Evolutionary conservation across 2,797 vertebrate genomes (phyloP), one percentile per base, ranked within the genome.

Genomic region (Mormyrops boulengeri): DNA sequence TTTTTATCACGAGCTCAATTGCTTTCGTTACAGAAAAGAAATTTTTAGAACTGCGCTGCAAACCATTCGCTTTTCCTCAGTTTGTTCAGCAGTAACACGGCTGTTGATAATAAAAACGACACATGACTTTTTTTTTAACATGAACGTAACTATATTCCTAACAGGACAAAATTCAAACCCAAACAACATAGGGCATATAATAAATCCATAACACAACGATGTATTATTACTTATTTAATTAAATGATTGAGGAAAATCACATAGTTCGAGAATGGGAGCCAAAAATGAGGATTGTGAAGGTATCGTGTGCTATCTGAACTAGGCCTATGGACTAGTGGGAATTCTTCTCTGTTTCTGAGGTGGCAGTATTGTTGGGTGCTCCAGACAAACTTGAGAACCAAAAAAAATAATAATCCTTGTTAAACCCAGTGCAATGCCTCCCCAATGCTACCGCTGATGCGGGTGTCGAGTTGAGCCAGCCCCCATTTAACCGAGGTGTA

Each of bases 231-330:
- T 44, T 30, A 22, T 85, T 85, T n/a, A 84, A 49, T 4, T 14
- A 17, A 19, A 44, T 66, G 19, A 85, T 30, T 49, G 52, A n/a
- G 4, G 12, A n/a, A 85, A 38, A 60, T 49, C 19, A 9, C 47
- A 50, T 17, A 34, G 62, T 44, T 1, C 17, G 44, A 47, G 62
- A 73, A 60, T 4, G 6, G n/a, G 34, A 80, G 91, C 90, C 88
- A 91, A 91, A 89, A 87, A 85, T 90, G 89, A 84, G 88, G 60
- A 66, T 90, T 26, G 26, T 89, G 57, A 88, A 44, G 41, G 84
- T 41, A 9, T 86, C 88, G 88, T 88, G 41, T 89, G 89, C 88
- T 89, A 88, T 88, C 87, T 89, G 88, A 90, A 89, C 49, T n/a
- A 7, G 19, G 2, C 55, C 55, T 85, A 85, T 53, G 0, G 26